Conservation (phyloP, 2,113 vertebrate genomes). For the Origma solitaria region DNA sequence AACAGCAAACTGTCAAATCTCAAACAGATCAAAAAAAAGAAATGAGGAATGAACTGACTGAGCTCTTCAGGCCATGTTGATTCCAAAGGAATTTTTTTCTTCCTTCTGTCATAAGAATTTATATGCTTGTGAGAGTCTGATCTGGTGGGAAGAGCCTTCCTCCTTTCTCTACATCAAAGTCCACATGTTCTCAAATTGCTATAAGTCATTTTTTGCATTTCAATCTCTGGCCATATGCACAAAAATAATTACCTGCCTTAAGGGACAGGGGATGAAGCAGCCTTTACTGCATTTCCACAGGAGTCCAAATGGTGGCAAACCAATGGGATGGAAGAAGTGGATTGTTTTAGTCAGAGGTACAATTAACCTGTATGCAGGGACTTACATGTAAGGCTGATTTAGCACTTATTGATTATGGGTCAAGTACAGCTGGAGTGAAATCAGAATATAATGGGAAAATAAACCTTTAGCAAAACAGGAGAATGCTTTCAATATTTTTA, state of each 20-base stretch:
- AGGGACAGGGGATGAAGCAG: conserved; percentile 29
- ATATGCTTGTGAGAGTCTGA: conserved; percentile 19
- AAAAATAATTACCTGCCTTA: conserved; percentile 53
- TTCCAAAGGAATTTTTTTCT: conserved; percentile 35
- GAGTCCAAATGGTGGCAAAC: background rate
- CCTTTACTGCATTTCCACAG: background rate
- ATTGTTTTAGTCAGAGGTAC: background rate
- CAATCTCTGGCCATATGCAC: conserved; percentile 25
- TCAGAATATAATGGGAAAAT: background rate
- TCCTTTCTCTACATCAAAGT: conserved; percentile 69
- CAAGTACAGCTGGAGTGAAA: background rate
- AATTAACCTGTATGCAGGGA: background rate
- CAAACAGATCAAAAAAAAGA: conserved; percentile 65
- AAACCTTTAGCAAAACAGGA: background rate
- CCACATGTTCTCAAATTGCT: conserved; percentile 34
- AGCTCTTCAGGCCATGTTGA: conserved; percentile 52
- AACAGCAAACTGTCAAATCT: conserved; percentile 55
- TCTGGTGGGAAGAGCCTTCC: conserved; percentile 37
- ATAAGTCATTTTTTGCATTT: conserved; percentile 54
- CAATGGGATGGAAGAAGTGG: background rate
- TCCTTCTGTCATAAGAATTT: conserved; percentile 61
- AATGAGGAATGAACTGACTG: conserved; percentile 21
- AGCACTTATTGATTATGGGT: background rate
- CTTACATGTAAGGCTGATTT: background rate
- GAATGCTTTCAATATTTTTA: background rate